Evolutionary conservation across 1,140 invertebrate species (phyloP).

Genomic region (Pseudobourletiella spinata): DNA sequence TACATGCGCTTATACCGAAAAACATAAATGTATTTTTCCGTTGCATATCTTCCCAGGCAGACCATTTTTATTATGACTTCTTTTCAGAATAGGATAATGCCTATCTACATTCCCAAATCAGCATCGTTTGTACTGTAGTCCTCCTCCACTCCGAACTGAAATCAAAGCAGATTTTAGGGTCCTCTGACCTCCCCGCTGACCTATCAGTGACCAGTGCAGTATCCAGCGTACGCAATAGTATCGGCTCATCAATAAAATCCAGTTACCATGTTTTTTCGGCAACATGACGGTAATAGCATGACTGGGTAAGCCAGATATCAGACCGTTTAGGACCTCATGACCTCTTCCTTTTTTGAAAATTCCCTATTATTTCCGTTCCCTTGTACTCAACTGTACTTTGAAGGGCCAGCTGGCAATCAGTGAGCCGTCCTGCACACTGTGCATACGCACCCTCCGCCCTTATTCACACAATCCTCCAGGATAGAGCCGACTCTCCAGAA

Average conservation of each 20-base stretch:
- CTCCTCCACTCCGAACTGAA: too few species aligned
- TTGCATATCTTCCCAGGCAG: too few species aligned
- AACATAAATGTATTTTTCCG: not conserved
- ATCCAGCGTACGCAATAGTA: too few species aligned
- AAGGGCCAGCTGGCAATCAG: not conserved
- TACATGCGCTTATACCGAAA: not conserved
- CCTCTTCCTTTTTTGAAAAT: not conserved
- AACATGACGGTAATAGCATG: not conserved
- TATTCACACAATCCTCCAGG: not conserved
- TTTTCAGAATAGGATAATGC: not conserved
- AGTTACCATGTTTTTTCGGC: not conserved
- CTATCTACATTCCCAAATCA: not conserved
- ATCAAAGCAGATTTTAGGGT: too few species aligned
- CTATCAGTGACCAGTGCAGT: too few species aligned
- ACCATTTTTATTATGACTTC: not conserved
- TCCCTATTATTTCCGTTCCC: not conserved
- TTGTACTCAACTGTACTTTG: not conserved
- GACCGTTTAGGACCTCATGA: not conserved
- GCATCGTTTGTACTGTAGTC: not conserved
- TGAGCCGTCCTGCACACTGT: not conserved
- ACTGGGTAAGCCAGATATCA: not conserved
- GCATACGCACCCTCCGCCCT: too few species aligned
- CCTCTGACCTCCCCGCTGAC: too few species aligned
- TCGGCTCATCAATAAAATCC: too few species aligned
- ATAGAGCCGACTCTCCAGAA: not conserved